A percentile compares a stretch with the other conserved stretches of the same genome.
These are phyloP conservation scores for Drosophila subquinaria DNA, from an alignment of 2,888 invertebrate genomes.

Conservation along the genomic window DNA sequence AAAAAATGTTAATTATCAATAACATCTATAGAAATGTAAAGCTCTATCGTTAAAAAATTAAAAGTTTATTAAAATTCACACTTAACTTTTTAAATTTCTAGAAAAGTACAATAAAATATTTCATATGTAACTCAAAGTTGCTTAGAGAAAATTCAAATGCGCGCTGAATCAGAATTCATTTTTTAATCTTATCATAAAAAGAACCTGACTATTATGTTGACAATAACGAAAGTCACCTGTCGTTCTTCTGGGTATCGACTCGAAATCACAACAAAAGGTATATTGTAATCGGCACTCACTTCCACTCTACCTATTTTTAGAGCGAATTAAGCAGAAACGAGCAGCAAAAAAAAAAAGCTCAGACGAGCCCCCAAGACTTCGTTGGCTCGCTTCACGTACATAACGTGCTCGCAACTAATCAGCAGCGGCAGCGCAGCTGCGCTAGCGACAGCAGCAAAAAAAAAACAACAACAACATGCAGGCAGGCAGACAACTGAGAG, in stretches of 20 bases:
- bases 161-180: not conserved
- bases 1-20: not conserved
- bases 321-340: conserved; percentile 40
- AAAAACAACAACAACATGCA: conserved; percentile 10
- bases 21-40: not conserved
- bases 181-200: not conserved
- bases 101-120: not conserved
- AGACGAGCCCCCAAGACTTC: conserved; percentile 71
- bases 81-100: not conserved
- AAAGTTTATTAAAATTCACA: no score
- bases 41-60: not conserved
- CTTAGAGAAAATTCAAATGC: not conserved
- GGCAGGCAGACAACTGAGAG: conserved; percentile 9
- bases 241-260: conserved; percentile 15
- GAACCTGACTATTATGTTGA: conserved; percentile 20
- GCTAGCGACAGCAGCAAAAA: conserved; percentile 5
- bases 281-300: conserved; percentile 13
- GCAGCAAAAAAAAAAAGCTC: conserved; percentile 20
- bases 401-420: conserved; percentile 25
- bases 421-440: conserved; percentile 12
- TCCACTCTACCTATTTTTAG: conserved; percentile 31
- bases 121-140: not conserved
- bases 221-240: conserved; percentile 23
- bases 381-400: conserved; percentile 25
- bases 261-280: not conserved